Percentiles rank a stretch among this genome's conserved stretches.
phyloP scores from a whole-genome alignment of 1,140 invertebrate species.

The Scaptomyza montana region DNA sequence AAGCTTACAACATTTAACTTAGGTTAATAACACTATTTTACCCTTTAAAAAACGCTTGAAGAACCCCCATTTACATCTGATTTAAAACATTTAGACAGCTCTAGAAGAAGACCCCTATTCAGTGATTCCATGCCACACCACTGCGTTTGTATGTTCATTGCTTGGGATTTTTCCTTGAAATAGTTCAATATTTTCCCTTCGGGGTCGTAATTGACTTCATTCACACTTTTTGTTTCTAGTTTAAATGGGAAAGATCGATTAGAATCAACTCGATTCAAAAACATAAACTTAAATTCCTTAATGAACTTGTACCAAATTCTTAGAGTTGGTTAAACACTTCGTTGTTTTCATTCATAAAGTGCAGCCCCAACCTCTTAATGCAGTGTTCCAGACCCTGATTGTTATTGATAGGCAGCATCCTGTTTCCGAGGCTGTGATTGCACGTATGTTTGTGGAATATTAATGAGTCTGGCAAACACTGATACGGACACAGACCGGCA shows the following conservation, averaged over 20 bases:
- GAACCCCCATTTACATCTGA: too few relatives aligned
- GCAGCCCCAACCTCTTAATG: constrained; percentile 5
- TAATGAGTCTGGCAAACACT: constrained; percentile 45
- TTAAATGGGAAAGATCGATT: constrained; percentile 66
- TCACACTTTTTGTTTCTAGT: constrained; percentile 61
- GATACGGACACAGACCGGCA: constrained; percentile 36
- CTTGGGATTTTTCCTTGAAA: constrained; percentile 47
- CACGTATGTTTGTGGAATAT: constrained; percentile 42
- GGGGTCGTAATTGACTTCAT: constrained; percentile 64
- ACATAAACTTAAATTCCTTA: constrained; percentile 42
- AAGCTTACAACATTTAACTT: too few relatives aligned
- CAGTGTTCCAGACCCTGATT: constrained; percentile 51
- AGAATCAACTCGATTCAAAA: constrained; percentile 53
- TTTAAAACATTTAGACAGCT: too few relatives aligned
- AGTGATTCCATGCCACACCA: neutral
- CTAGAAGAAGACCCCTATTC: neutral
- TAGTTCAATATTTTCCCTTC: constrained; percentile 27
- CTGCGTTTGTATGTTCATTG: constrained; percentile 29
- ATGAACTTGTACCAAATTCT: constrained; percentile 67
- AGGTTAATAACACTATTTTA: too few relatives aligned
- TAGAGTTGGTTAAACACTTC: constrained; percentile 45
- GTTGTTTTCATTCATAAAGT: constrained; percentile 51
- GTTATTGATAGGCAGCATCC: constrained; percentile 75
- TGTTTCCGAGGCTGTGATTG: constrained; percentile 59
- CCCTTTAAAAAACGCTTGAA: too few relatives aligned